phyloP scores from a whole-genome alignment of 1,140 invertebrate genomes.

The Leptonema lineaticorne region DNA sequence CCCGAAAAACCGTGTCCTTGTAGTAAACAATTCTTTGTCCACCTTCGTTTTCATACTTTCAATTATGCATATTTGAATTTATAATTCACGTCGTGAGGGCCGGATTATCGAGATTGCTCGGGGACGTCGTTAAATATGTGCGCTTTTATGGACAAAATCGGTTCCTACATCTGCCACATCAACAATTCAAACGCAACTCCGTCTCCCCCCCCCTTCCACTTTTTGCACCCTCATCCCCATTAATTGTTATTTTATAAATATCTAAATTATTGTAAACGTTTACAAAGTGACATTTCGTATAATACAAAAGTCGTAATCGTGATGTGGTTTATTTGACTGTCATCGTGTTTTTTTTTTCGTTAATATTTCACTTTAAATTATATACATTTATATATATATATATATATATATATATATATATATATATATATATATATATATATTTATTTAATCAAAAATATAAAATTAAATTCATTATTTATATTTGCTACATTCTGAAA shows the following conservation, averaged over 20 bases:
- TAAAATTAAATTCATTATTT: too few species aligned
- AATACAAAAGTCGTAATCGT: not conserved
- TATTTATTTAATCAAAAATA: too few species aligned
- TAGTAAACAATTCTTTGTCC: slow-evolving; percentile 4
- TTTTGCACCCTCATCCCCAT: too few species aligned
- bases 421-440: too few species aligned
- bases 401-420: too few species aligned
- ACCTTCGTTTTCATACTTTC: not conserved
- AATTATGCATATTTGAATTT: slow-evolving; percentile 14
- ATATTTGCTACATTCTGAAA: too few species aligned
- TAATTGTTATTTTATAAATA: slow-evolving; percentile 1
- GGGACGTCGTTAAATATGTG: slow-evolving; percentile 1
- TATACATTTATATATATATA: too few species aligned
- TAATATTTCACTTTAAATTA: too few species aligned
- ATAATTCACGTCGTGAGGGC: slow-evolving; percentile 2
- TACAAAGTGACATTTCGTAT: not conserved
- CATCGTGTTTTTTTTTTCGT: too few species aligned
- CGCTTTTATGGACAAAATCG: not conserved
- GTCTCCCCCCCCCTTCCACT: not conserved
- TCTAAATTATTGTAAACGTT: not conserved
- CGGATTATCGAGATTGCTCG: slow-evolving; percentile 16
- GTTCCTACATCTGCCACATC: not conserved
- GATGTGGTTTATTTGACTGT: not conserved
- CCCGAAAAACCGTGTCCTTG: not conserved
- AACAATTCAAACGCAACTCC: not conserved